A percentile compares a stretch with the other conserved stretches of the same genome.
phyloP scores from a whole-genome alignment of 2,113 vertebrate species.

The Pelmatolapia mariae region DNA sequence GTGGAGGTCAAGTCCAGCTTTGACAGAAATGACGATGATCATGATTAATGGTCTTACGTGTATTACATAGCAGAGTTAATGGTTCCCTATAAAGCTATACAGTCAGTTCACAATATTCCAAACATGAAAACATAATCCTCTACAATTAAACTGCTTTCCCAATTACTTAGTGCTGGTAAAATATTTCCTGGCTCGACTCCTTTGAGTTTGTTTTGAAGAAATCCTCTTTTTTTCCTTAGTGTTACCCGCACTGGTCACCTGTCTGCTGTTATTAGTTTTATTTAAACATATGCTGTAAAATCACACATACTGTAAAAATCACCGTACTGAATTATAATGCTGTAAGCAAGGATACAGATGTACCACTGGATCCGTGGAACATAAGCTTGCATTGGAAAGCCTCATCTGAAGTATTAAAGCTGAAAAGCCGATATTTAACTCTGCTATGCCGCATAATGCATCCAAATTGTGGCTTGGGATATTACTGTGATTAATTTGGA shows the following conservation, averaged over 20 bases:
- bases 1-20: not conserved
- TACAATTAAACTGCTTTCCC: not conserved
- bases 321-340: not conserved
- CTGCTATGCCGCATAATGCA: not conserved
- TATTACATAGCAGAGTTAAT: not conserved
- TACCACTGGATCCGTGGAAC: not conserved
- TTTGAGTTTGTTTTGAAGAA: not conserved
- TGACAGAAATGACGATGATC: not conserved
- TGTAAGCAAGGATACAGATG: not conserved
- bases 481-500: conserved; percentile 30
- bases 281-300: not conserved
- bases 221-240: not conserved
- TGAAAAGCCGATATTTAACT: not conserved
- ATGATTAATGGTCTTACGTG: not conserved
- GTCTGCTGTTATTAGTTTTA: not conserved
- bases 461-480: not conserved
- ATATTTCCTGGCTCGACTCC: not conserved
- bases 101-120: not conserved
- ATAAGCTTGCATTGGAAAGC: not conserved
- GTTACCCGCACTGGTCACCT: fast-evolving
- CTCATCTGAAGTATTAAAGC: not conserved
- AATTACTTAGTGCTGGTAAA: not conserved
- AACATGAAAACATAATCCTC: not conserved
- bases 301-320: not conserved
- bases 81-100: not conserved